Base-by-base conservation (phyloP, 1,140 invertebrate species). In the Apis mellifera region DNA sequence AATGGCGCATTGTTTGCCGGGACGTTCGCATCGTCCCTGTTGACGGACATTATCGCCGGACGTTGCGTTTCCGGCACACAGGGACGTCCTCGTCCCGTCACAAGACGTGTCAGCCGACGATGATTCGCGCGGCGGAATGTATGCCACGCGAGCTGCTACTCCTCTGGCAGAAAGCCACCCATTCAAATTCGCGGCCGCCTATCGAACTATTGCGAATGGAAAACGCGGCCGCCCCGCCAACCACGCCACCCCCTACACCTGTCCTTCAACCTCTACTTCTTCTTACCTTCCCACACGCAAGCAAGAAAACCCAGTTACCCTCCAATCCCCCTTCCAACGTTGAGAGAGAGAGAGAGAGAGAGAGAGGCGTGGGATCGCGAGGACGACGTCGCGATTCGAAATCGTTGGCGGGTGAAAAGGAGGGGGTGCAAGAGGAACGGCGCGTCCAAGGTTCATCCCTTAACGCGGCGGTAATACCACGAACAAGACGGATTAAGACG, bases 11-110 rank as follows among this genome's bases (percentile, higher is more conserved):
- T 94, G 93, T 94, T 89, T 92, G 90, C 86, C 86, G 90, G 89
- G 85, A 93, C 90, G 91, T 90, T 92, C 90, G 92, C 89, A 92
- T 90, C 91, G 90, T 90, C 77, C 86, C 89, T 90, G 93, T 91
- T 94, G 93, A 94, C 92, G 93, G 93, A 94, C 93, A 94, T 92
- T 94, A 94, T 94, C 93, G 89, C 90, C 92, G 91, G 93, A 94
- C 93, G 92, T 92, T 92, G 90, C 90, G 92, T 91, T 93, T 93
- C 92, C 92, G 92, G 86, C 90, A 88, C 78, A 82, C 84, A 87
- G 86, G 78, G 78, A 85, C 84, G 86, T 88, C 81, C 87, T 88
- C 84, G 84, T 88, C 86, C 84, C 86, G 87, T 85, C 83, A 88
- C 80, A 89, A 88, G 87, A 89, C 86, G 87, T 89, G 87, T 89